Base-by-base conservation (phyloP, 2,113 vertebrate species). In the Chionomys nivalis region DNA sequence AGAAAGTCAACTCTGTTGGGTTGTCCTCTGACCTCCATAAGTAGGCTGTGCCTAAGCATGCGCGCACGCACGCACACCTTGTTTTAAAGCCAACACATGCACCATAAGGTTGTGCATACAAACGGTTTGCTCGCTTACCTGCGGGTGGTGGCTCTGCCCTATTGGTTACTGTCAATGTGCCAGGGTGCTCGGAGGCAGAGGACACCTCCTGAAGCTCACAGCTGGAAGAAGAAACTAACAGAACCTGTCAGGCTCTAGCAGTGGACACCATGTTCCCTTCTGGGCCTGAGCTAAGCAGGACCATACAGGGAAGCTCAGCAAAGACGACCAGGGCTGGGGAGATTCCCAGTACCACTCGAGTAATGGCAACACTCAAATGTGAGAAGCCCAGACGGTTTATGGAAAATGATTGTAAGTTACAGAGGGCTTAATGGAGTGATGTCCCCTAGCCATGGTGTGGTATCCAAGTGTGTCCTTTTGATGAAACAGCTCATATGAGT, bases 61-160 rank as follows among this genome's bases (percentile, higher is more conserved):
- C 19, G 5, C 55, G 19, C 16, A 47, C 24, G 3, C 10, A 26
- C 39, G 12, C 47, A 52, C 14, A 7, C 47, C 36, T 42, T 8
- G 36, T 42, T 42, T 65, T 65, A 85, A 49, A 8, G 39, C 19
- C 24, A 87, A 49, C 19, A 68, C 63, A 86, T 33, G 3, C 19
- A 24, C 19, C 23, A 12, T 28, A 31, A 55, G 19, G 1, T 7
- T 11, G n/a, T 3, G 3, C 39, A 11, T 28, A 1, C 11, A 42
- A 13, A 14, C 7, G 7, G 28, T 68, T 17, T 49, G 17, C 55
- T 85, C 33, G 36, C 52, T 17, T 14, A 31, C 36, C 14, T 2
- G 5, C 2, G 28, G 36, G 6, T 21, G 31, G 21, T 55, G 55
- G 55, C 28, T 33, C 21, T 31, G 0, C 33, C 13, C 28, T 2